Conservation (phyloP, 1,140 invertebrate species). For the Microplitis mediator region DNA sequence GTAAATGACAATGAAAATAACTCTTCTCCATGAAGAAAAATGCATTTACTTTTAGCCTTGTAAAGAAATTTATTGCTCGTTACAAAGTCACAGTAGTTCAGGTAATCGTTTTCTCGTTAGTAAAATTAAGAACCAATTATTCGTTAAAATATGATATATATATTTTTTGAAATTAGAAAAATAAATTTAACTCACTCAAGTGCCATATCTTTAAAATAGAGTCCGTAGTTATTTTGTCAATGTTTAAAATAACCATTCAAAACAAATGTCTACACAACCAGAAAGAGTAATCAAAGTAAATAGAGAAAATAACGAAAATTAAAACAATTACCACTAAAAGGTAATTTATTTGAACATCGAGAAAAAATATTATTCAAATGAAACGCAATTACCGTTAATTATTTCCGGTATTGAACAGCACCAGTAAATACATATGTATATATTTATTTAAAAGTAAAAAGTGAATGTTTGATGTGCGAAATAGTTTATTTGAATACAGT, state of each 20-base stretch:
- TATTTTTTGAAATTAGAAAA: not conserved
- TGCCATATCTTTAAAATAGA: too few species aligned
- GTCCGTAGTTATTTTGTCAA: too few species aligned
- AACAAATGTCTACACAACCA: too few species aligned
- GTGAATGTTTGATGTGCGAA: too few species aligned
- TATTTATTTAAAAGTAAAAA: too few species aligned
- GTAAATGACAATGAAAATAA: not conserved
- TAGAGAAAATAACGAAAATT: not conserved
- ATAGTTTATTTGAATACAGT: too few species aligned
- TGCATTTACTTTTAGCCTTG: not conserved
- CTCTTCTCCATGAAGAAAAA: not conserved
- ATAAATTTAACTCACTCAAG: not conserved
- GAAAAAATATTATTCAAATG: not conserved
- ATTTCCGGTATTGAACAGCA: not conserved
- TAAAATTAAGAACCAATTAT: not conserved
- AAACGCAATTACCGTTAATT: not conserved
- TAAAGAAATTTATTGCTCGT: not conserved
- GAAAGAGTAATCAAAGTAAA: not conserved
- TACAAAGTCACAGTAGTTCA: not conserved
- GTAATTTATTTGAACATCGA: too few species aligned
- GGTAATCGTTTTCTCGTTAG: slow-evolving; percentile 3
- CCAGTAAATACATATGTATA: not conserved
- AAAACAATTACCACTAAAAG: too few species aligned
- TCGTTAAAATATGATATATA: not conserved
- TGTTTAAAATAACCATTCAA: too few species aligned